Evolutionary conservation across 2,888 invertebrate species (phyloP).

Genomic region (Leistus spinibarbis): DNA sequence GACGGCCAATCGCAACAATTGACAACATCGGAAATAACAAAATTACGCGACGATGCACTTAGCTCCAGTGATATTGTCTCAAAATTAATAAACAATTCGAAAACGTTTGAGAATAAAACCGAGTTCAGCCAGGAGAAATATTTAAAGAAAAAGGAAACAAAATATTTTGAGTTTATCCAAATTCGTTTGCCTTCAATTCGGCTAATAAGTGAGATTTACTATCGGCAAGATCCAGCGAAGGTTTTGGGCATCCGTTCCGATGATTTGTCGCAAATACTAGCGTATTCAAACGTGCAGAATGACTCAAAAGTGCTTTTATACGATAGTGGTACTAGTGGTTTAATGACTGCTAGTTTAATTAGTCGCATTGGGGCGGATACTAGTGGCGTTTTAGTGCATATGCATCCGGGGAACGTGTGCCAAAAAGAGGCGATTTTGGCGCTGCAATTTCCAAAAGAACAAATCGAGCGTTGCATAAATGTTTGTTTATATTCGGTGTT

Average conservation of each 20-base stretch:
- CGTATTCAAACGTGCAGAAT: constrained; percentile 79
- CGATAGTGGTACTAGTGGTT: constrained; percentile 87
- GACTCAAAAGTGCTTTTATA: constrained; percentile 81
- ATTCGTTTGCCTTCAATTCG: constrained; percentile 81
- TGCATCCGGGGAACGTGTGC: constrained; percentile 82
- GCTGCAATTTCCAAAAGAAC: constrained; percentile 78
- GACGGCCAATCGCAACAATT: constrained; percentile 82
- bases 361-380: constrained; percentile 74
- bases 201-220: constrained; percentile 83
- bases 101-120: constrained; percentile 88
- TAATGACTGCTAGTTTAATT: constrained; percentile 81
- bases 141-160: constrained; percentile 91
- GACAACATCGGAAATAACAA: constrained; percentile 81
- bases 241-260: constrained; percentile 82
- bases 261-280: constrained; percentile 85
- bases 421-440: constrained; percentile 79
- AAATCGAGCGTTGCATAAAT: constrained; percentile 71
- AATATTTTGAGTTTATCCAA: constrained; percentile 85
- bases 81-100: constrained; percentile 87
- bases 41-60: constrained; percentile 75
- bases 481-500: constrained; percentile 79
- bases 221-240: constrained; percentile 76
- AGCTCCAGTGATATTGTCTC: constrained; percentile 85
- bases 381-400: constrained; percentile 70
- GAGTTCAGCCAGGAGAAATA: constrained; percentile 94